Evolutionary conservation across 2,888 invertebrate species (phyloP).

Genomic region (Pediacus dermestoides): DNA sequence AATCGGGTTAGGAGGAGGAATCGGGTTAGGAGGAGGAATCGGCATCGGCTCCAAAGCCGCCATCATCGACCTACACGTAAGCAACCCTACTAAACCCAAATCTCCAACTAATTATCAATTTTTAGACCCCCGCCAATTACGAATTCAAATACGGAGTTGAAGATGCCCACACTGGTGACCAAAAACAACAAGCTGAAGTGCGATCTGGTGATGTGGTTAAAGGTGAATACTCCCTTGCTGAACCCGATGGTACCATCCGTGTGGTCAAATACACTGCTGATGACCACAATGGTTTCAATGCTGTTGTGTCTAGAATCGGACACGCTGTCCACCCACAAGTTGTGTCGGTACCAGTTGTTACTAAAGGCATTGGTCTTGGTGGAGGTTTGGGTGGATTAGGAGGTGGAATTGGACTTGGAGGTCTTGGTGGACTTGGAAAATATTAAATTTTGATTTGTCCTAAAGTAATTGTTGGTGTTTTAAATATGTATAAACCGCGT

Average conservation of each 20-base stretch:
- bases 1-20: slow-evolving; percentile 16
- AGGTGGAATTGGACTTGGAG: slow-evolving; percentile 5
- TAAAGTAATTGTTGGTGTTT: no score
- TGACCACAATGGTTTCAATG: slow-evolving; percentile 31
- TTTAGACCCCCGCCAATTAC: slow-evolving; percentile 48
- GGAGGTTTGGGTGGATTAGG: slow-evolving; percentile 10
- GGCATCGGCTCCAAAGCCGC: slow-evolving; percentile 14
- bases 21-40: slow-evolving; percentile 17
- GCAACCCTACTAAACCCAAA: not conserved
- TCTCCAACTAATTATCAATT: slow-evolving; percentile 7
- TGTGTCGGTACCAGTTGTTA: slow-evolving; percentile 3
- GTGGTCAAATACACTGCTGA: slow-evolving; percentile 41
- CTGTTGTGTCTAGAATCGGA: slow-evolving; percentile 26
- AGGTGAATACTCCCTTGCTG: slow-evolving; percentile 39
- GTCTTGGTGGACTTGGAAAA: not conserved
- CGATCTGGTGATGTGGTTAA: slow-evolving; percentile 57
- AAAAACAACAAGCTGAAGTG: slow-evolving; percentile 56
- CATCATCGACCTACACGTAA: slow-evolving; percentile 10
- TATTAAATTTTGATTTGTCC: not conserved
- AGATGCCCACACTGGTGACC: slow-evolving; percentile 58
- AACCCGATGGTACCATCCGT: slow-evolving; percentile 41
- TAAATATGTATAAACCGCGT: no score
- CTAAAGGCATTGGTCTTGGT: slow-evolving; percentile 6
- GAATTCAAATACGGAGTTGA: slow-evolving; percentile 56
- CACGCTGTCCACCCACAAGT: slow-evolving; percentile 27